Percentiles rank a stretch among this genome's conserved stretches.
These are phyloP conservation scores for Gastracanthus pulcherrimus DNA, from an alignment of 2,888 invertebrate species.

Conservation along the genomic window DNA sequence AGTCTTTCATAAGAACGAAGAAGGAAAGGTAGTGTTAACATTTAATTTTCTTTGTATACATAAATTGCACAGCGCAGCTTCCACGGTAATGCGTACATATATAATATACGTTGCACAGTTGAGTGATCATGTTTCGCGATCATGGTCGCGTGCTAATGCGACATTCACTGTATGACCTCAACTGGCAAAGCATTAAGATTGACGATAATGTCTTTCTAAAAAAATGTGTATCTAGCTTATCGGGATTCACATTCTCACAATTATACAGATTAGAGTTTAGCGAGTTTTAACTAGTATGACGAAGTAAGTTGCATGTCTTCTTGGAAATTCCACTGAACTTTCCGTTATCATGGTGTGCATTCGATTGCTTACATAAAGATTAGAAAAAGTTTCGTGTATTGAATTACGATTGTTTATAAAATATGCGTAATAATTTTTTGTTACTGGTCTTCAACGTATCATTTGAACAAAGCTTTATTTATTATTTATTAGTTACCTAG, in stretches of 20 bases:
- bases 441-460: neutral
- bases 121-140: constrained; percentile 13
- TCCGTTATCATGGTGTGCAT: neutral
- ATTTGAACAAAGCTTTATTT: neutral
- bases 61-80: too few relatives aligned
- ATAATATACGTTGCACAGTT: neutral
- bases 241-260: neutral
- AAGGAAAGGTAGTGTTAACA: too few relatives aligned
- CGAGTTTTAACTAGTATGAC: neutral
- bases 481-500: neutral
- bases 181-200: neutral
- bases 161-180: neutral
- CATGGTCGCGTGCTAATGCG: neutral
- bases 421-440: neutral
- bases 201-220: neutral
- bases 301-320: neutral
- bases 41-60: too few relatives aligned
- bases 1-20: too few relatives aligned
- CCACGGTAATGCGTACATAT: neutral
- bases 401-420: neutral
- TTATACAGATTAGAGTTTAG: too few relatives aligned
- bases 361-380: neutral
- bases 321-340: neutral
- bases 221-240: neutral
- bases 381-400: neutral